Conservation (phyloP, 1,140 invertebrate species). For the Drosophila ogumai region DNA sequence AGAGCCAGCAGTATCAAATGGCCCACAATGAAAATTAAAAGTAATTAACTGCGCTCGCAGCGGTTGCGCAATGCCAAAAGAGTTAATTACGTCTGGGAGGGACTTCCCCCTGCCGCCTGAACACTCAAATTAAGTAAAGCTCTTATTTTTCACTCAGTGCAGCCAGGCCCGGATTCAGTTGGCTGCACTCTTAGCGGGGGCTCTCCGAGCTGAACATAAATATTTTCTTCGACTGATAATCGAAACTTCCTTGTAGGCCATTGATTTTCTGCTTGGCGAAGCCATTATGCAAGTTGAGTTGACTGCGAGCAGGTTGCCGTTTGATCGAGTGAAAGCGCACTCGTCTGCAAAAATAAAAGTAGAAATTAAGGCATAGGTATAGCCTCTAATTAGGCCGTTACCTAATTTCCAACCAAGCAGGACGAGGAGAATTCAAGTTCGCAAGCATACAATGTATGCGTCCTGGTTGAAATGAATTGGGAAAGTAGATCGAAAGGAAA, state of each 20-base stretch:
- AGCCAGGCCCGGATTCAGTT: slow-evolving; percentile 19
- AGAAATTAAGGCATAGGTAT: neutral
- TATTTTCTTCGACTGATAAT: slow-evolving; percentile 25
- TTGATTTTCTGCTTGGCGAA: slow-evolving; percentile 47
- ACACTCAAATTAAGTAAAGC: slow-evolving; percentile 30
- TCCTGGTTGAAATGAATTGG: no score
- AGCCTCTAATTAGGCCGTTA: neutral
- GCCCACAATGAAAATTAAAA: slow-evolving; percentile 73
- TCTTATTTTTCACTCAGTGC: slow-evolving; percentile 24
- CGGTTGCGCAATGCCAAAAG: slow-evolving; percentile 56
- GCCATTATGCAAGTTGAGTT: slow-evolving; percentile 34
- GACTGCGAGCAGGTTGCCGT: neutral
- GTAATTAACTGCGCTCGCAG: slow-evolving; percentile 57
- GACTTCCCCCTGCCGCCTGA: slow-evolving; percentile 12
- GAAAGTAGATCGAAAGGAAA: neutral
- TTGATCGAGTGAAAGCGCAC: slow-evolving; percentile 17
- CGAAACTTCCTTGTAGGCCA: slow-evolving; percentile 56
- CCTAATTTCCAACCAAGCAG: slow-evolving; percentile 3
- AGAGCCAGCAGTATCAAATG: slow-evolving; percentile 29
- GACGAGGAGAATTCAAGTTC: slow-evolving; percentile 4
- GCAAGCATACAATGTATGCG: neutral
- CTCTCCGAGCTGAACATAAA: slow-evolving; percentile 11
- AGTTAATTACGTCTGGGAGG: slow-evolving; percentile 47
- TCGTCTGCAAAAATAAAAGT: slow-evolving; percentile 15
- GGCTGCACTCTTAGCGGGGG: slow-evolving; percentile 26